A percentile compares a stretch with the other conserved stretches of the same genome.
Evolutionary conservation across 2,113 vertebrate species (phyloP).

Genomic region (Tympanuchus pallidicinctus): DNA sequence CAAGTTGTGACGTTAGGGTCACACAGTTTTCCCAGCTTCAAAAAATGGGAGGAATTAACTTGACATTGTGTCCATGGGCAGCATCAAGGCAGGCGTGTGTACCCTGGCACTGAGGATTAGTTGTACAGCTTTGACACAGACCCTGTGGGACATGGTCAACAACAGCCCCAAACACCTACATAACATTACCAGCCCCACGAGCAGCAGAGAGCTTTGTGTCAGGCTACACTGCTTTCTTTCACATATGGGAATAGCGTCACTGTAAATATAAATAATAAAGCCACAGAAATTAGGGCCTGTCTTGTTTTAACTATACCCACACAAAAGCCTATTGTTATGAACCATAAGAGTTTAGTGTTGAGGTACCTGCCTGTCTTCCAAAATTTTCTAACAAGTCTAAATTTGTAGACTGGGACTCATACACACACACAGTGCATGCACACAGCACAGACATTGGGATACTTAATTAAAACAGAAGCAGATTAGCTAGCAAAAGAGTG

Average conservation of each 20-base stretch:
- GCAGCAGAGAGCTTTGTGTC: background rate
- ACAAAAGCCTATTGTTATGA: slow-evolving; percentile 3
- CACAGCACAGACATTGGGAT: background rate
- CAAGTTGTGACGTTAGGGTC: background rate
- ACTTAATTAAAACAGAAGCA: background rate
- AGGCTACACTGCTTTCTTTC: background rate
- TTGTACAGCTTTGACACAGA: background rate
- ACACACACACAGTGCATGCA: no score
- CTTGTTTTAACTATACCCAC: background rate
- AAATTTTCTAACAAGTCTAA: background rate
- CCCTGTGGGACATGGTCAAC: background rate
- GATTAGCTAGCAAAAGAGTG: background rate
- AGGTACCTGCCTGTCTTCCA: background rate
- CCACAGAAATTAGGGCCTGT: background rate
- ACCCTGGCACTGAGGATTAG: background rate
- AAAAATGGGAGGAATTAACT: background rate
- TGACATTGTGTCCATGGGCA: background rate
- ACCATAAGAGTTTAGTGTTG: background rate
- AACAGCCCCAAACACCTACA: background rate
- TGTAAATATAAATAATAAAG: background rate
- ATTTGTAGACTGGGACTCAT: background rate
- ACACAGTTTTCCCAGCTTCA: background rate
- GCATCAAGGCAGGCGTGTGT: fast-evolving
- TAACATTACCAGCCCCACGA: background rate
- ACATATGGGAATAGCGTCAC: background rate